Conservation (phyloP, 1,140 invertebrate genomes). For the Aphelenchoides avenae region DNA sequence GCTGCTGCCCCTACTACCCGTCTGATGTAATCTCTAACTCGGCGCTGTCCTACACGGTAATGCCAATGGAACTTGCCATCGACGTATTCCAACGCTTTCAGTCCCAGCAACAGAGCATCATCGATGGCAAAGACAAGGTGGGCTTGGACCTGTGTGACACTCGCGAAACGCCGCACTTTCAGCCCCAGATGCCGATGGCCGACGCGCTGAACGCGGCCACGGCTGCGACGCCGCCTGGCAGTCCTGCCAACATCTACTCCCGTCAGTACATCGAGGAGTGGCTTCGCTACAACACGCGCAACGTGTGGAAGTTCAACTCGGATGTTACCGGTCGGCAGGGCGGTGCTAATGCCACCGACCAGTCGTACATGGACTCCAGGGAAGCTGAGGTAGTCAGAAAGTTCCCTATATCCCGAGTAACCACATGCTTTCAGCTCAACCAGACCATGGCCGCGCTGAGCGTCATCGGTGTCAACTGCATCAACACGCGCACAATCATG, state of each 20-base stretch:
- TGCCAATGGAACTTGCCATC: no score
- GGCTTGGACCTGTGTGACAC: no score
- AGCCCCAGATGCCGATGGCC: constrained; percentile 15
- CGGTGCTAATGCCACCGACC: constrained; percentile 8
- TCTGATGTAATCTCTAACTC: no score
- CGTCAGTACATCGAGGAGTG: constrained; percentile 35
- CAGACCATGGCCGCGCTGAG: constrained; percentile 27
- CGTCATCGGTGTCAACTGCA: constrained; percentile 32
- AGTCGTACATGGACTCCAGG: background rate
- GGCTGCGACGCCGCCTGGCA: background rate
- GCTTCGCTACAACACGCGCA: constrained; percentile 30
- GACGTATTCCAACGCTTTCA: no score
- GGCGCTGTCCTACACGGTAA: no score
- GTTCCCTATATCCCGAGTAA: no score
- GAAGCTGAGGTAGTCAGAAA: no score
- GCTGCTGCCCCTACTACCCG: no score
- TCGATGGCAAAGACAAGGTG: no score
- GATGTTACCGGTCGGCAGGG: constrained; percentile 10
- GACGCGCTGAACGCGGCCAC: constrained; percentile 6
- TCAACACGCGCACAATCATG: constrained; percentile 33
- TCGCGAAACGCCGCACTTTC: no score
- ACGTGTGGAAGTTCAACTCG: constrained; percentile 23
- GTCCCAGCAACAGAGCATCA: no score
- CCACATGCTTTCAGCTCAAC: background rate
- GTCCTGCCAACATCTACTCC: constrained; percentile 14